Evolutionary conservation across 2,113 vertebrate genomes (phyloP), one percentile per base, ranked within the genome.

Genomic region (Xenus cinereus): DNA sequence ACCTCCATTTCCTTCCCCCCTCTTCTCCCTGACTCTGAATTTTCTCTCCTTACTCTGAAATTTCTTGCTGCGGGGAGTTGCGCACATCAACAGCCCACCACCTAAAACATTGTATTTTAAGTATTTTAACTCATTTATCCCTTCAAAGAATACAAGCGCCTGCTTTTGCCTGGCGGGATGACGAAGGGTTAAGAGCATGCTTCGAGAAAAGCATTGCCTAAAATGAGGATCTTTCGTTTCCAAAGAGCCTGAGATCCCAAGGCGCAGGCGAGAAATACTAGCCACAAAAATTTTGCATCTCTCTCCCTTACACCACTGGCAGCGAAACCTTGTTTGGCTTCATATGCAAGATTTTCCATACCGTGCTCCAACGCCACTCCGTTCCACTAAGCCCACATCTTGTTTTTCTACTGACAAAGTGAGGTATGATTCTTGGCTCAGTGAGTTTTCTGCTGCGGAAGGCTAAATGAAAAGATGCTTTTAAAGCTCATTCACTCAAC

Each of bases 391-490:
- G 95, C 96, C 94, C 96, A 95, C 95, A 89, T 87, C 94, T 97
- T 96, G 95, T 96, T 97, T 97, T 95, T 7, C 97, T 90, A 78
- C 97, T 95, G 95, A 84, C 97, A 97, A 76, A 90, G 94, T 94
- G 95, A 97, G 94, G 91, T 96, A 89, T 92, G 94, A 84, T 50
- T 94, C 95, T 96, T 97, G 95, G 96, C 95, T 89, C 10, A 2
- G 6, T 0, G 33, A 30, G 68, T 43, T 43, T 92, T 56, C 92
- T 81, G 69, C 86, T 19, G 83, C n/a, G 86, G 82, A 95, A 84
- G 91, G 68, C 83, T 69, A 89, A 95, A 97, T 96, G 96, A 96
- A 97, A 97, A 96, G 95, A 92, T 87, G 97, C 92, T 96, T 97
- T 97, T 83, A 92, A 62, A 87, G 84, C 95, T 93, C 95, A 43